These are phyloP conservation scores for Orientallactaga bullata DNA, from an alignment of 2,113 vertebrate species.

Conservation along the genomic window DNA sequence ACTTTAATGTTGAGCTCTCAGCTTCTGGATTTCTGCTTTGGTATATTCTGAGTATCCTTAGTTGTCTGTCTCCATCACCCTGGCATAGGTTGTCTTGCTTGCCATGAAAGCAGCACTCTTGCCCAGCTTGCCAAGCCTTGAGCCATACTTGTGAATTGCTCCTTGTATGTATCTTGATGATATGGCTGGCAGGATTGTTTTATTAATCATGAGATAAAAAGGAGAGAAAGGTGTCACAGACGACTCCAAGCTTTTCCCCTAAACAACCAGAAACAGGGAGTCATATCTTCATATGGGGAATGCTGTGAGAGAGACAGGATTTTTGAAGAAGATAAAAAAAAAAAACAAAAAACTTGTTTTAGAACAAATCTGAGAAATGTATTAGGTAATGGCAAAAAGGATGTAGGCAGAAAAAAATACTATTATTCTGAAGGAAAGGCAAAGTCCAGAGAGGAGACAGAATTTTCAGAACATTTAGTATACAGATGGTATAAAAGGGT, in stretches of 20 bases:
- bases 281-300: neutral
- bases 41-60: too few relatives aligned
- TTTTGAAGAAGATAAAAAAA: neutral
- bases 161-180: constrained; percentile 31
- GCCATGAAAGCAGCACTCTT: too few relatives aligned
- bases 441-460: neutral
- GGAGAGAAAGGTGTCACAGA: neutral
- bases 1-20: too few relatives aligned
- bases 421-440: neutral
- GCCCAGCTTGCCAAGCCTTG: neutral
- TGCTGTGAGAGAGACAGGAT: neutral
- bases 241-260: neutral
- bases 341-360: neutral
- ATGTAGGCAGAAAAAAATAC: neutral
- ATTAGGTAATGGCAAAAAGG: neutral
- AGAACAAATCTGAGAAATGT: neutral
- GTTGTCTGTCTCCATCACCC: too few relatives aligned
- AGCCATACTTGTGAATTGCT: neutral
- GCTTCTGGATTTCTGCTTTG: too few relatives aligned
- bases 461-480: neutral
- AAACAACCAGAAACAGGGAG: neutral
- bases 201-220: neutral
- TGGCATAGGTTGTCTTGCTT: too few relatives aligned
- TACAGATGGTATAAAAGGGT: neutral
- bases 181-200: neutral